Evolutionary conservation across 2,888 invertebrate genomes (phyloP).

Genomic region (Cremastinae sp.): DNA sequence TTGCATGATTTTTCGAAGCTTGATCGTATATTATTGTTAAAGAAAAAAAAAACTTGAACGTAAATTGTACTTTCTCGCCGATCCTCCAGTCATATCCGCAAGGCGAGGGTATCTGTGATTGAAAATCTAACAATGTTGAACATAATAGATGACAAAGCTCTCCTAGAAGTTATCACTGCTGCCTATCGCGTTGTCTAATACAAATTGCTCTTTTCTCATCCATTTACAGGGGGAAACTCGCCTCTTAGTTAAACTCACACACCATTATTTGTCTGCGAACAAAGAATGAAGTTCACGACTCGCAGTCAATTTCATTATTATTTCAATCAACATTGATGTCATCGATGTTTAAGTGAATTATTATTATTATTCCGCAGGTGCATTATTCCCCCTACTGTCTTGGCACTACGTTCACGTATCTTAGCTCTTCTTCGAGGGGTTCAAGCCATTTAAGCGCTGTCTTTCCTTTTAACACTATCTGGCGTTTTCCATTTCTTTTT

Average conservation of each 20-base stretch:
- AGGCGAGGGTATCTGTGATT: slow-evolving; percentile 29
- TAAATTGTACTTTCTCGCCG: slow-evolving; percentile 21
- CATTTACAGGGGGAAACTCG: slow-evolving; percentile 46
- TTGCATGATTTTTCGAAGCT: slow-evolving; percentile 68
- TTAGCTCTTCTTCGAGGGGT: slow-evolving; percentile 48
- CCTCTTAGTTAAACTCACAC: slow-evolving; percentile 34
- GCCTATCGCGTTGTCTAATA: slow-evolving; percentile 20
- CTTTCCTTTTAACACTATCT: slow-evolving; percentile 17
- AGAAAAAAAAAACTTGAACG: slow-evolving; percentile 23
- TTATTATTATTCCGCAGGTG: slow-evolving; percentile 59
- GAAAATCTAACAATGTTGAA: slow-evolving; percentile 6
- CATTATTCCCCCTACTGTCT: slow-evolving; percentile 27
- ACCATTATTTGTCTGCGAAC: slow-evolving; percentile 21
- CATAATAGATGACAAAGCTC: too few species aligned
- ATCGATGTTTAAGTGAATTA: slow-evolving; percentile 50
- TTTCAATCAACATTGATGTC: slow-evolving; percentile 65
- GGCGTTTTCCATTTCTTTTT: background rate
- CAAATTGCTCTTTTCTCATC: slow-evolving; percentile 18
- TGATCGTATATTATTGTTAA: slow-evolving; percentile 48
- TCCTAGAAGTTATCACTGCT: slow-evolving; percentile 8
- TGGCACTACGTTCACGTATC: slow-evolving; percentile 46
- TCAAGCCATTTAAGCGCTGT: slow-evolving; percentile 26
- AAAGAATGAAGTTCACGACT: slow-evolving; percentile 26
- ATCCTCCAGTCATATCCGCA: slow-evolving; percentile 30
- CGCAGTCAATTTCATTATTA: slow-evolving; percentile 36